Base-by-base conservation (phyloP, 2,113 vertebrate genomes). In the Saguinus midas region DNA sequence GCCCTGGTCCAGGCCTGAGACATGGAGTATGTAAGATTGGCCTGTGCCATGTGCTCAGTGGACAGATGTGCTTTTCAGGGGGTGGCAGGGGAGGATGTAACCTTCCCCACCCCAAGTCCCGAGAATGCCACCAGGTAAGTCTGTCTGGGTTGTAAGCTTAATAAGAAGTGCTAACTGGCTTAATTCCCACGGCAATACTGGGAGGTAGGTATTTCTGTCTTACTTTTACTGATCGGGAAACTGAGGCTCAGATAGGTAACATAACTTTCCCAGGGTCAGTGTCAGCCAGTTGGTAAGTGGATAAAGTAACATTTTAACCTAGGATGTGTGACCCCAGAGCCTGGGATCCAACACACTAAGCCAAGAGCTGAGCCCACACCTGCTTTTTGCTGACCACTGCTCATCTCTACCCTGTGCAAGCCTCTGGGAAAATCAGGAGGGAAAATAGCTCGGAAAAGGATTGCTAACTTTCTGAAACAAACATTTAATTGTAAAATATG, bases 261-360 rank as follows among this genome's bases (percentile, higher is more conserved):
- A n/a, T 13, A 37, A 48, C n/a, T 66, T 61, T 27, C 50, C 58
- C 55, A 55, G n/a, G 78, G 14, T 27, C 87, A 85, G 10, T 18
- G 5, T 27, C 87, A 85, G 10, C 18, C 32, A 37, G 37, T 64
- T 35, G 32, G 58, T 32, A 25, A 37, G 14, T 12, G 40, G 70
- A 72, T 84, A 50, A 64, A 91, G 78, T 73, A 43, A 52, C 73
- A 32, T 82, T 85, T 96, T 75, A 64, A 50, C 17, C 35, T 23
- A 55, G 66, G 50, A 13, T 68, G 13, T 58, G 81, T 70, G 80
- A 70, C 17, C 35, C 87, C 0, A 2, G 55, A 86, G 37, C 68
- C n/a, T 27, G 72, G 4, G 6, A 3, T 57, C 57, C 55, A 20
- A 9, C 35, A 52, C 40, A 14, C 23, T 70, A 75, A 76, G 20